These are phyloP conservation scores for Gymnothorax javanicus DNA, from an alignment of 2,797 vertebrate species.

Conservation along the genomic window DNA sequence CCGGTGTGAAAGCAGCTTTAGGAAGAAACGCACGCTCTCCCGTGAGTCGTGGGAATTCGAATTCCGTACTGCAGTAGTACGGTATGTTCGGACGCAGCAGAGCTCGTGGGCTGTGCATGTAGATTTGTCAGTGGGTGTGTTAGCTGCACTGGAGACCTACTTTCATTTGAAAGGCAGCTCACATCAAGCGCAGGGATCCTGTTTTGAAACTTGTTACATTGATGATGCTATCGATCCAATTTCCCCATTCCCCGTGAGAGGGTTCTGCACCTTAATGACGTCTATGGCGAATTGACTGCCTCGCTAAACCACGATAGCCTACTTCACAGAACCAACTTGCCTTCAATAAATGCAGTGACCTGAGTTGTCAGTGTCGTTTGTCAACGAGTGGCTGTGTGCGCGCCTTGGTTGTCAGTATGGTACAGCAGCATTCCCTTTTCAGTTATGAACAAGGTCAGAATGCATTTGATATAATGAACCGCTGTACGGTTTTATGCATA, in stretches of 20 bases:
- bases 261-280: background rate
- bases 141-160: background rate
- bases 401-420: background rate
- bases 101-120: slow-evolving; percentile 39
- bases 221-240: background rate
- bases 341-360: slow-evolving; percentile 7
- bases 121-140: slow-evolving; percentile 36
- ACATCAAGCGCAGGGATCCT: slow-evolving; percentile 11
- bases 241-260: slow-evolving; percentile 6
- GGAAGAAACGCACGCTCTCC: background rate
- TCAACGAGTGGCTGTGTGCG: background rate
- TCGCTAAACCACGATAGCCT: background rate
- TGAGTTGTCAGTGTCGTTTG: background rate
- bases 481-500: background rate
- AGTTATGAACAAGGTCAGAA: background rate
- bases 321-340: background rate
- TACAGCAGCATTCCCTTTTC: background rate
- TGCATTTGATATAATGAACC: background rate
- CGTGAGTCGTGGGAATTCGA: slow-evolving; percentile 14
- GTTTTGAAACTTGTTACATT: slow-evolving; percentile 26
- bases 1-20: too few relatives aligned
- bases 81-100: slow-evolving; percentile 32
- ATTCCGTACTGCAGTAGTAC: slow-evolving; percentile 33
- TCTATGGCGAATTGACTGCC: background rate
- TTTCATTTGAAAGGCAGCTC: slow-evolving; percentile 1